Percentiles rank a stretch among this genome's conserved stretches.
Conservation (phyloP, 1,140 invertebrate genomes). For the Stegodyphus dumicola region DNA sequence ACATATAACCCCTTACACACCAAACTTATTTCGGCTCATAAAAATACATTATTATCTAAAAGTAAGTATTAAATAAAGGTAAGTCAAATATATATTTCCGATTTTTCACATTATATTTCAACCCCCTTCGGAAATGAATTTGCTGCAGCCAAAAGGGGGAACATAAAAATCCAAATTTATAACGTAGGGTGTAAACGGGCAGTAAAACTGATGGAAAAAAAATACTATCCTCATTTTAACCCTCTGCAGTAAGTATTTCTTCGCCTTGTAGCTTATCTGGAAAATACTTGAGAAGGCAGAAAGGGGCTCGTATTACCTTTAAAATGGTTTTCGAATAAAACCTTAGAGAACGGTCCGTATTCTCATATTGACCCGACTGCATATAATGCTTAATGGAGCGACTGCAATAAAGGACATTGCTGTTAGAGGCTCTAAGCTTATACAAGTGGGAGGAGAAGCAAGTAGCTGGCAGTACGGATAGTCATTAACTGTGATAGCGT, state of each 20-base stretch:
- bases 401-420: constrained; percentile 33
- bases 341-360: constrained; percentile 24
- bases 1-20: too few species aligned
- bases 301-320: neutral
- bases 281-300: constrained; percentile 10
- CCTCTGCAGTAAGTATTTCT: constrained; percentile 20
- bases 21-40: too few species aligned
- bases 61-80: too few species aligned
- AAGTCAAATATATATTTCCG: neutral
- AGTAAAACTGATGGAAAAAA: neutral
- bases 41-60: too few species aligned
- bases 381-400: constrained; percentile 43
- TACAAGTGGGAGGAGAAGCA: constrained; percentile 5
- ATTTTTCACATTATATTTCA: neutral
- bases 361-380: constrained; percentile 12
- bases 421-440: neutral
- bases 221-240: constrained; percentile 17
- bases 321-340: constrained; percentile 50
- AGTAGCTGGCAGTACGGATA: constrained; percentile 9
- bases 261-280: constrained; percentile 15
- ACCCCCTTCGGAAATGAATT: neutral
- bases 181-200: constrained; percentile 38
- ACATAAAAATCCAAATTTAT: constrained; percentile 53
- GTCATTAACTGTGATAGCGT: constrained; percentile 33
- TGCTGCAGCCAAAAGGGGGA: neutral